Evolutionary conservation across 2,888 invertebrate genomes (phyloP).

Genomic region (Drosophila buzzatii): DNA sequence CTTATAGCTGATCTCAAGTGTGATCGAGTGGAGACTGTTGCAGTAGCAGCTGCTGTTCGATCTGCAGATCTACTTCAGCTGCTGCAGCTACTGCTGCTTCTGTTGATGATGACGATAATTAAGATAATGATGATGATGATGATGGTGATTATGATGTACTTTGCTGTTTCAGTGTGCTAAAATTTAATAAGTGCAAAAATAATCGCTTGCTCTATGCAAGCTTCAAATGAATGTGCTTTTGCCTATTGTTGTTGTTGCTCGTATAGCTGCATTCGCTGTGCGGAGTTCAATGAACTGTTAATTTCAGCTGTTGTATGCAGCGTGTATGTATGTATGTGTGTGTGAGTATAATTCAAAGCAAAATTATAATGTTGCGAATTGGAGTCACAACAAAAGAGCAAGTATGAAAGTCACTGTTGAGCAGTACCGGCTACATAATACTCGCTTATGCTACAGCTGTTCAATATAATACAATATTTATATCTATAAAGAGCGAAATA

Average conservation of each 20-base stretch:
- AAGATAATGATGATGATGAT: constrained; percentile 45
- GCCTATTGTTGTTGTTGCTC: constrained; percentile 52
- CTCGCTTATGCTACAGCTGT: not conserved
- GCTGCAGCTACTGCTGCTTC: not conserved
- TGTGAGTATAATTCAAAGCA: constrained; percentile 70
- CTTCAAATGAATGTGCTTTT: constrained; percentile 62
- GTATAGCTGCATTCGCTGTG: constrained; percentile 36
- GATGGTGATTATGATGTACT: constrained; percentile 53
- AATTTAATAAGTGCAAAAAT: constrained; percentile 78
- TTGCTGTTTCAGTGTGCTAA: constrained; percentile 57
- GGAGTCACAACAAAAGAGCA: constrained; percentile 44
- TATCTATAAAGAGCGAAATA: too few relatives aligned
- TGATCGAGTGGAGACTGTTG: constrained; percentile 39
- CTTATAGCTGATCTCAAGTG: constrained; percentile 34
- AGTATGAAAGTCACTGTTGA: not conserved
- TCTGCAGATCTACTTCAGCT: constrained; percentile 20
- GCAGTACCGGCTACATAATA: not conserved
- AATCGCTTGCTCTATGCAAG: constrained; percentile 69
- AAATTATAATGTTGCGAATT: constrained; percentile 74
- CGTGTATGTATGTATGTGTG: constrained; percentile 6
- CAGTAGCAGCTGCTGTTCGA: constrained; percentile 39
- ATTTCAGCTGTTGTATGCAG: constrained; percentile 39
- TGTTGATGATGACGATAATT: constrained; percentile 41
- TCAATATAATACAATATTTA: not conserved
- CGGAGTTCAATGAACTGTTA: constrained; percentile 48